Base-by-base conservation (phyloP, 2,113 vertebrate genomes). In the Plotosus lineatus region DNA sequence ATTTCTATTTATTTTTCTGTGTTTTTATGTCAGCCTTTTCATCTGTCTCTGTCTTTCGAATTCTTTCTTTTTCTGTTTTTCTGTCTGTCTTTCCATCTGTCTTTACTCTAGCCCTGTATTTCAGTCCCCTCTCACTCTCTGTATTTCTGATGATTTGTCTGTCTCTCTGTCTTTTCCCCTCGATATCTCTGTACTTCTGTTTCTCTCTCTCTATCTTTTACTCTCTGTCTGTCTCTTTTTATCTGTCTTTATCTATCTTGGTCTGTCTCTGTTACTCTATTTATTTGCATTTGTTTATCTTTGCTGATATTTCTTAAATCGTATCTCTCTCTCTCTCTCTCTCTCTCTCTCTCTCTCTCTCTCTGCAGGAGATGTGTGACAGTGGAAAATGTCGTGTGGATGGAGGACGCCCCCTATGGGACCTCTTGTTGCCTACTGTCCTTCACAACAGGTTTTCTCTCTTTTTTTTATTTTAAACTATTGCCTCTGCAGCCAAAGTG, bases 401-500 rank as follows among this genome's bases (percentile, higher is more conserved):
- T 82, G 86, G 82, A 65, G 86, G 82, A 85, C 91, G 90, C 82
- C 89, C 81, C 53, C 90, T 93, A 76, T 91, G 94, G 76, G 92
- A 95, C 73, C 87, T 94, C 85, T 89, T 97, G 87, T 90, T 96
- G 46, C 95, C 95, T 17, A 63, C 90, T 55, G 86, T 96, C 84
- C 88, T 97, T 7, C 87, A 93, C 82, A 83, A 83, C 36, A 74
- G 94, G 97, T 98, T 90, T 9, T 31, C 8, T 33, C 10, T 60
- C 51, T 19, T 48, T 28, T 51, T 76, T n/a, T n/a, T n/a, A n/a
- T n/a, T n/a, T n/a, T n/a, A n/a, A n/a, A n/a, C n/a, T n/a, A n/a
- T n/a, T n/a, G n/a, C n/a, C n/a, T n/a, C n/a, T n/a, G n/a, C n/a
- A n/a, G n/a, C n/a, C n/a, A n/a, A n/a, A n/a, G n/a, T n/a, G n/a